Conservation (phyloP, 2,113 vertebrate species). For the Epinephelus fuscoguttatus region DNA sequence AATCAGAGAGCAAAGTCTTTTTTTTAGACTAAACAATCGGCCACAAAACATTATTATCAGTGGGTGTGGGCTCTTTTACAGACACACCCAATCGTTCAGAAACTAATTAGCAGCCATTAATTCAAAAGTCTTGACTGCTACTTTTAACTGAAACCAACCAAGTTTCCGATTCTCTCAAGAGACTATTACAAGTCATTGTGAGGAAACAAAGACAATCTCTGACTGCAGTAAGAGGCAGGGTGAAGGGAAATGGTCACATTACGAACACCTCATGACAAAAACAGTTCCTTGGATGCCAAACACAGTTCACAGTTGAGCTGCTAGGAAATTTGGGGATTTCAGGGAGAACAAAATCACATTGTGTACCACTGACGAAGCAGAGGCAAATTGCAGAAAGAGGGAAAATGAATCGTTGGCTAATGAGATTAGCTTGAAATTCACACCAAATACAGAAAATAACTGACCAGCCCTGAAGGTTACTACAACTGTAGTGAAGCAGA, state of each 20-base stretch:
- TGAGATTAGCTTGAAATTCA: background rate
- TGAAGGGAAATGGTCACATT: background rate
- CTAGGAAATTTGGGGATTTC: background rate
- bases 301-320: constrained; percentile 1
- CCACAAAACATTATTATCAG: constrained; percentile 6
- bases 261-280: background rate
- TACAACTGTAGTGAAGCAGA: background rate
- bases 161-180: background rate
- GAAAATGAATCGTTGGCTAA: background rate
- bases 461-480: background rate
- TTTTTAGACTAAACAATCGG: background rate
- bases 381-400: background rate
- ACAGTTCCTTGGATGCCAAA: constrained; percentile 20
- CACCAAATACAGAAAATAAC: background rate
- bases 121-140: constrained; percentile 9
- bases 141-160: constrained; percentile 34
- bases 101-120: constrained; percentile 26
- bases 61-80: constrained; percentile 4
- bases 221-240: background rate
- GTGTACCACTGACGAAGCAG: background rate
- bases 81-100: constrained; percentile 49
- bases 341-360: background rate
- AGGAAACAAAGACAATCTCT: constrained; percentile 27
- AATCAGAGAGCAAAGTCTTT: background rate
- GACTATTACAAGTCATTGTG: constrained; percentile 15